Evolutionary conservation across 2,888 invertebrate genomes (phyloP).

Genomic region (Hydrotaea diabolus): DNA sequence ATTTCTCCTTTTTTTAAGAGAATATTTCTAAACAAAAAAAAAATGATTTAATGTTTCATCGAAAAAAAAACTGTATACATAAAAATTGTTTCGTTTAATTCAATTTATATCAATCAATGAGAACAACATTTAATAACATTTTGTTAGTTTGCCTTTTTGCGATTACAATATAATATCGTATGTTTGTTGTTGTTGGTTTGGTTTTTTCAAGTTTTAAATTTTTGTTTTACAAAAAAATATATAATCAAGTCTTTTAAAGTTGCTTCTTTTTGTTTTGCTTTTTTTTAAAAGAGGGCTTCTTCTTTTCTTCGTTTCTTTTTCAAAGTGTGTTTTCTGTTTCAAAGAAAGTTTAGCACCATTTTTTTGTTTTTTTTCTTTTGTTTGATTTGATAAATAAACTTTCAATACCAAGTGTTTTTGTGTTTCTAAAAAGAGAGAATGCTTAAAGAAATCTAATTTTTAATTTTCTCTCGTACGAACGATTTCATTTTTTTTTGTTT

Average conservation of each 20-base stretch:
- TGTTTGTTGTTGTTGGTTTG: slow-evolving; percentile 39
- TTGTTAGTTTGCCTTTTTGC: slow-evolving; percentile 44
- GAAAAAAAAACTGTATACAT: slow-evolving; percentile 14
- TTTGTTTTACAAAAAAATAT: slow-evolving; percentile 49
- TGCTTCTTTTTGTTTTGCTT: slow-evolving; percentile 31
- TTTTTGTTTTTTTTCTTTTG: background rate
- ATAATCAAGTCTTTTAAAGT: slow-evolving; percentile 56
- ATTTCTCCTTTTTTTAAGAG: slow-evolving; percentile 15
- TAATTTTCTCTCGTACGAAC: slow-evolving; percentile 34
- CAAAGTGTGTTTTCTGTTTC: background rate
- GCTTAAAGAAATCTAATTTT: slow-evolving; percentile 50
- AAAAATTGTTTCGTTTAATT: slow-evolving; percentile 48
- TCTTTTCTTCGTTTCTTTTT: slow-evolving; percentile 22
- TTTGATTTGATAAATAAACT: slow-evolving; percentile 34
- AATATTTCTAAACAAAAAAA: slow-evolving; percentile 6
- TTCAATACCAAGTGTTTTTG: slow-evolving; percentile 14
- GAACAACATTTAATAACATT: slow-evolving; percentile 64
- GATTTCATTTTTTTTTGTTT: slow-evolving; percentile 41
- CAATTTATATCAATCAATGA: slow-evolving; percentile 66
- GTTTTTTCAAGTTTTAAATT: slow-evolving; percentile 6
- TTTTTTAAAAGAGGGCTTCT: slow-evolving; percentile 18
- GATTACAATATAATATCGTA: slow-evolving; percentile 62
- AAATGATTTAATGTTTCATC: background rate
- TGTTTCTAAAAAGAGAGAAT: slow-evolving; percentile 21
- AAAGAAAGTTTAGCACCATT: slow-evolving; percentile 24